A percentile compares a stretch with the other conserved stretches of the same genome.
Evolutionary conservation across 2,113 vertebrate genomes (phyloP).

Genomic region (Ranitomeya variabilis): DNA sequence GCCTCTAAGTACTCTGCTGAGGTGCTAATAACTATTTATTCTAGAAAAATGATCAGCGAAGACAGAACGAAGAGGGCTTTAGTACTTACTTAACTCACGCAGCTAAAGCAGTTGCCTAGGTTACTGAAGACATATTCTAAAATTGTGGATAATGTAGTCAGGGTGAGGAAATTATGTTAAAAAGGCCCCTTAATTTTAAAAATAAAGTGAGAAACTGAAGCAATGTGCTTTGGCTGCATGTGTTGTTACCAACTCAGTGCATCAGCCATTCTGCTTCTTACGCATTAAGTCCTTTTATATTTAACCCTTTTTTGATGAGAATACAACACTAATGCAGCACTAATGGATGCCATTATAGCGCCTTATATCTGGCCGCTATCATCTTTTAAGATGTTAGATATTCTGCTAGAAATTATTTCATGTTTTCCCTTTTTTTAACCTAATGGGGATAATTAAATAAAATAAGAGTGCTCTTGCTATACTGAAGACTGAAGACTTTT

Average conservation of each 20-base stretch:
- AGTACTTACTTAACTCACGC: constrained; percentile 57
- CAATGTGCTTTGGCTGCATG: constrained; percentile 19
- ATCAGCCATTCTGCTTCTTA: constrained; percentile 37
- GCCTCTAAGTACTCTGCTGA: constrained; percentile 51
- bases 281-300: constrained; percentile 29
- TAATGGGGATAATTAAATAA: constrained; percentile 5
- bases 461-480: not conserved
- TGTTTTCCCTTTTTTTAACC: not conserved
- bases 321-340: not conserved
- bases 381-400: not conserved
- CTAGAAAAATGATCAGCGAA: constrained; percentile 54
- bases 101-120: constrained; percentile 57
- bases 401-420: not conserved
- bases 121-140: constrained; percentile 59
- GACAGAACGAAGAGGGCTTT: constrained; percentile 55
- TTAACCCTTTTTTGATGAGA: constrained; percentile 1
- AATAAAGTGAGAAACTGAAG: constrained; percentile 55
- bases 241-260: constrained; percentile 45
- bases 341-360: constrained; percentile 23
- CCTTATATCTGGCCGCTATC: not conserved
- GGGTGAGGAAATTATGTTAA: constrained; percentile 58
- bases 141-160: constrained; percentile 59
- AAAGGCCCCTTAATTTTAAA: constrained; percentile 57
- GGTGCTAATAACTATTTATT: constrained; percentile 59
- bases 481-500: not conserved